These are phyloP conservation scores for Sinocyclocheilus maitianheensis DNA, from an alignment of 2,113 vertebrate species.

Conservation along the genomic window DNA sequence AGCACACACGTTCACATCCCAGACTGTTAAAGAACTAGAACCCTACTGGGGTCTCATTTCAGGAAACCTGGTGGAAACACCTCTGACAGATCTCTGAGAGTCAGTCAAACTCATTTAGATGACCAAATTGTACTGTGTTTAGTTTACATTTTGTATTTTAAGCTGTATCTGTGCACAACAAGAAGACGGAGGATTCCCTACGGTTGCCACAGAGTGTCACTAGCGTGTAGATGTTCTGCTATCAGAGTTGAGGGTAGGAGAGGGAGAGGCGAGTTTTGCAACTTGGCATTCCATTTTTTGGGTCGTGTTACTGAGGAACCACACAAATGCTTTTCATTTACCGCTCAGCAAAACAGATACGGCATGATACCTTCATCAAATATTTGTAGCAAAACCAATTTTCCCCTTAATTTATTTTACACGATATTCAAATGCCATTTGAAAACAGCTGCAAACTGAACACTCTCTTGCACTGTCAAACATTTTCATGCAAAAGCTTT, in stretches of 20 bases:
- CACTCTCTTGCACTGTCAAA: not conserved
- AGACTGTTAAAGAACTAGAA: not conserved
- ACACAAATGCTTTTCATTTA: slow-evolving; percentile 72
- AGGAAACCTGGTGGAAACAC: not conserved
- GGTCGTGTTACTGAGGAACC: slow-evolving; percentile 71
- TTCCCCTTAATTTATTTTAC: slow-evolving; percentile 64
- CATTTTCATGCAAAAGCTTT: not conserved
- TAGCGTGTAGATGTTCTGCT: slow-evolving; percentile 43
- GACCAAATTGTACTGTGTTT: not conserved
- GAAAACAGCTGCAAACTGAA: not conserved
- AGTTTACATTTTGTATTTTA: not conserved
- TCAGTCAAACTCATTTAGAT: not conserved
- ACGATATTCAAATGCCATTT: slow-evolving; percentile 65
- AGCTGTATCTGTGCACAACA: slow-evolving; percentile 29
- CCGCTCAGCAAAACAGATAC: slow-evolving; percentile 60
- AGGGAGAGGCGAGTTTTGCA: slow-evolving; percentile 24
- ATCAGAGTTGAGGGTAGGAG: not conserved
- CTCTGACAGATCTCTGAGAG: not conserved
- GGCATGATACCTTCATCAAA: slow-evolving; percentile 68
- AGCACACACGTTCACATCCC: not conserved
- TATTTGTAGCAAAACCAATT: slow-evolving; percentile 70
- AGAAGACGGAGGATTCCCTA: slow-evolving; percentile 24
- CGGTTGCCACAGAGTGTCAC: slow-evolving; percentile 56
- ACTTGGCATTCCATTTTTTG: slow-evolving; percentile 64
- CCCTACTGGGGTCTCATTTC: not conserved